Percentiles rank a stretch among this genome's conserved stretches.
phyloP scores from a whole-genome alignment of 2,113 vertebrate genomes.

The Neolamprologus cancellatus region DNA sequence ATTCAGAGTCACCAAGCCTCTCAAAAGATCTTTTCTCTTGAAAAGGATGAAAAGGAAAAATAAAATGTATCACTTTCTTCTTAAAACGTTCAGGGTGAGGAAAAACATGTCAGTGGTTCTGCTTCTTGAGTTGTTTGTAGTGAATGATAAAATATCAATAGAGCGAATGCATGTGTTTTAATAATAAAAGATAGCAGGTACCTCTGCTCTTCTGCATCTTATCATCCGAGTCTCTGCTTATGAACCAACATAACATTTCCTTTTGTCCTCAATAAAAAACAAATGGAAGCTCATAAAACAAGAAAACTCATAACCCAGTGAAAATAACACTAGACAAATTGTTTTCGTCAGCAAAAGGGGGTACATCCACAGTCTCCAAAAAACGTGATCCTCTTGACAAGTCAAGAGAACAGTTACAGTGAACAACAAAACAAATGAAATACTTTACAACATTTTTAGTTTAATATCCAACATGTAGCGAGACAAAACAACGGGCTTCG shows the following conservation, averaged over 20 bases:
- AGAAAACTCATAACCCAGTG: slow-evolving; percentile 5
- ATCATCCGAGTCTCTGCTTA: background rate
- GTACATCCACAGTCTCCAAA: background rate
- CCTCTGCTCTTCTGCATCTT: background rate
- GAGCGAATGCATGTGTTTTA: background rate
- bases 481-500: background rate
- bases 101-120: background rate
- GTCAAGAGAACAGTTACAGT: background rate
- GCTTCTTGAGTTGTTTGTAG: background rate
- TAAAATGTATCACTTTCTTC: background rate
- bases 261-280: background rate
- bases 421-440: background rate
- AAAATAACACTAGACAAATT: background rate
- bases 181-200: background rate
- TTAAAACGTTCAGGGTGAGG: background rate
- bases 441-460: background rate
- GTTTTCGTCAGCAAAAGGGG: background rate
- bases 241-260: background rate
- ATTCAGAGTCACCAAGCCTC: background rate
- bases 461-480: background rate
- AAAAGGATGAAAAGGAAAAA: background rate
- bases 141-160: slow-evolving; percentile 1
- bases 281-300: slow-evolving; percentile 7
- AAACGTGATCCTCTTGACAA: background rate
- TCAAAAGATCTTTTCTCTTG: background rate